Evolutionary conservation across 2,113 vertebrate species (phyloP), one percentile per base, ranked within the genome.

Genomic region (Campylorhamphus procurvoides): DNA sequence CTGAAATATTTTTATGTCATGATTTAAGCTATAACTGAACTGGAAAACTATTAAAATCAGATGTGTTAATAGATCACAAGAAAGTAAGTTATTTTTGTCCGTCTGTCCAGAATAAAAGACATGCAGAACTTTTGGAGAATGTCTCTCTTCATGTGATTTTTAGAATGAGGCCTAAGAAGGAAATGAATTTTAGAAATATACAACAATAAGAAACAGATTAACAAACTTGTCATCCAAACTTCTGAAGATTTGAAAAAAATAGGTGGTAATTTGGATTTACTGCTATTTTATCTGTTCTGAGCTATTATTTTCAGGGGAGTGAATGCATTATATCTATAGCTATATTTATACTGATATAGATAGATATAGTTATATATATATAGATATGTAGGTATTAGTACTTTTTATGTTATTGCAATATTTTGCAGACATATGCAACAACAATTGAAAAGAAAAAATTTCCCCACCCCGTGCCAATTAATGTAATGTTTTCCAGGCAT

Each of bases 141-240:
- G 37, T 14, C 9, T 52, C 33, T 50, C 28, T 72, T 87, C 23
- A 15, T 80, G 42, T 62, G 42, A 88, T 53, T 88, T 84, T 88
- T 67, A 72, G n/a, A 58, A 49, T 62, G 10, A 91, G 53, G 72
- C 79, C n/a, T 63, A 84, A 88, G 63, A 81, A 88, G 69, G 63
- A 81, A 95, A 88, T 39, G 10, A 88, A 81, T 72, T 85, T 80
- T 81, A 68, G 59, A 81, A 88, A 53, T 39, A 77, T 18, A 81
- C 19, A 66, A 35, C 18, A 85, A 47, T 68, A 47, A 69, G 74
- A 79, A 75, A 5, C 10, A 81, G 25, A 72, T 53, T 77, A 77
- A 0, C 17, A 73, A 63, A 24, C 17, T 28, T 39, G 20, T 40
- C 19, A 50, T 9, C 11, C 0, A 0, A 80, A 71, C 2, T 7